Evolutionary conservation across 2,113 vertebrate species (phyloP).

Genomic region (Etheostoma cragini): DNA sequence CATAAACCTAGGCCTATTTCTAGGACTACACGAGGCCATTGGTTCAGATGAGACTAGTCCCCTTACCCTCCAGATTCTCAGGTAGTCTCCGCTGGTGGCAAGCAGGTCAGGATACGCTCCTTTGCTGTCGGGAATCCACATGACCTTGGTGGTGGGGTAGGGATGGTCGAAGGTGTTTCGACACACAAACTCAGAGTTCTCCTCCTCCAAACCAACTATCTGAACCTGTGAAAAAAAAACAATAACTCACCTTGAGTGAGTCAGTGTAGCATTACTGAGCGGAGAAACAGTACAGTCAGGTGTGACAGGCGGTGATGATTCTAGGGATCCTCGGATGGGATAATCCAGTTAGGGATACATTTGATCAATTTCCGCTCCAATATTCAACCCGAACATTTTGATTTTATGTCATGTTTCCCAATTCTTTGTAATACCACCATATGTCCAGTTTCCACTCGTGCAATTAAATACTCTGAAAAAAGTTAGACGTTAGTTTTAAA

Average conservation of each 20-base stretch:
- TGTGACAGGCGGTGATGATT: neutral
- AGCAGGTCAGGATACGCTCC: constrained; percentile 45
- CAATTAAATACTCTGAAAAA: neutral
- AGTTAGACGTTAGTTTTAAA: neutral
- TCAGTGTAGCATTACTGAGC: constrained; percentile 15
- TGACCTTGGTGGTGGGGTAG: constrained; percentile 50
- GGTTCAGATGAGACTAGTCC: constrained; percentile 3
- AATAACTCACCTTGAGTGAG: constrained; percentile 38
- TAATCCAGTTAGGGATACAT: neutral
- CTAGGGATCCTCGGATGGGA: neutral
- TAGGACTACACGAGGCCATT: neutral
- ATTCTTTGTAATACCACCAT: neutral
- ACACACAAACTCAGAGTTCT: constrained; percentile 42
- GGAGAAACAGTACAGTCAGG: neutral
- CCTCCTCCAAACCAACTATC: constrained; percentile 42
- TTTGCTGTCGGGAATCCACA: constrained; percentile 43
- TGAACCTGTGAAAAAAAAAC: constrained; percentile 33
- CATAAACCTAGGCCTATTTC: too few relatives aligned
- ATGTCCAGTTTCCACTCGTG: neutral
- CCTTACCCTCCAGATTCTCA: constrained; percentile 51
- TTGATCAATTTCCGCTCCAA: neutral
- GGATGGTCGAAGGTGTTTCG: constrained; percentile 47
- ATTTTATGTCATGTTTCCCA: neutral
- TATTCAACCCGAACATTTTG: neutral
- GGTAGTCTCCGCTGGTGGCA: constrained; percentile 48